phyloP scores from a whole-genome alignment of 1,140 invertebrate species.

The Ectropis grisescens region DNA sequence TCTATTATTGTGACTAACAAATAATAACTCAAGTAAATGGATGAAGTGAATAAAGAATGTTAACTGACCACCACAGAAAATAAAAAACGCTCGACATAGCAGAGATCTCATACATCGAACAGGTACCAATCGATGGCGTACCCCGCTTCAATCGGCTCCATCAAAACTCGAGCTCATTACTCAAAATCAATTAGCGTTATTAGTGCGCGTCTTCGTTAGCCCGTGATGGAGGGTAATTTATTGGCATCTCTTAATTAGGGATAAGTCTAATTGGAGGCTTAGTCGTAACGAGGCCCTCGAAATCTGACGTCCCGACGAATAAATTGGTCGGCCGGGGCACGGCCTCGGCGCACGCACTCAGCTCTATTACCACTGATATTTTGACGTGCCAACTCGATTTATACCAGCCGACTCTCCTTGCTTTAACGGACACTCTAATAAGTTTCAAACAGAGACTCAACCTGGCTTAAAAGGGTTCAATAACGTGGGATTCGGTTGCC shows the following conservation, averaged over 20 bases:
- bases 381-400: constrained; percentile 43
- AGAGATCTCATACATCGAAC: no score
- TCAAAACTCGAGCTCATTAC: constrained; percentile 68
- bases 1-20: no score
- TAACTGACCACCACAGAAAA: no score
- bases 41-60: no score
- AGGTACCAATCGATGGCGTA: constrained; percentile 48
- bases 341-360: constrained; percentile 36
- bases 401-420: constrained; percentile 9
- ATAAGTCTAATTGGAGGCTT: constrained; percentile 73
- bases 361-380: constrained; percentile 43
- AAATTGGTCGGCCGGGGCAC: constrained; percentile 54
- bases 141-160: constrained; percentile 52
- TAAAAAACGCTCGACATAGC: no score
- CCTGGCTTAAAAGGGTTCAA: constrained; percentile 9
- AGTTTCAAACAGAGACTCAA: constrained; percentile 17
- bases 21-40: no score
- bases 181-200: constrained; percentile 70
- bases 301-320: constrained; percentile 66
- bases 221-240: constrained; percentile 72
- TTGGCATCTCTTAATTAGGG: constrained; percentile 73
- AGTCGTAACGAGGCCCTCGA: constrained; percentile 69
- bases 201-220: constrained; percentile 68
- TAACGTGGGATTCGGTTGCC: constrained; percentile 10
- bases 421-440: constrained; percentile 23